Evolutionary conservation across 2,113 vertebrate species (phyloP).

Genomic region (Gallinago undulata): DNA sequence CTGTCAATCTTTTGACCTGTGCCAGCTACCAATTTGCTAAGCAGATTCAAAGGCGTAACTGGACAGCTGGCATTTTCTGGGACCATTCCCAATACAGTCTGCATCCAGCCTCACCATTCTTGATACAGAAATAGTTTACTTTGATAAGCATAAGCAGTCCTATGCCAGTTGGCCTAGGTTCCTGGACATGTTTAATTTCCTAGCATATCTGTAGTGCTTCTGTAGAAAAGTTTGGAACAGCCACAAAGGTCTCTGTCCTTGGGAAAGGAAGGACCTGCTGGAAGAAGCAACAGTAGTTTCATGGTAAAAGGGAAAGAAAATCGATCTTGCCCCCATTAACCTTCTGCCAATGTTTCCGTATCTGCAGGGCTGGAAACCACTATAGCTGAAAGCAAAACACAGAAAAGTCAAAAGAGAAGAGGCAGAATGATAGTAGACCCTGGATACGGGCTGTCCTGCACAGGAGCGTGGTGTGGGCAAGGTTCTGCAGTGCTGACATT

Average conservation of each 20-base stretch:
- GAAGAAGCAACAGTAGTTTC: not conserved
- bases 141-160: not conserved
- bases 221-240: not conserved
- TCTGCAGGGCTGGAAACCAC: not conserved
- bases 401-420: not conserved
- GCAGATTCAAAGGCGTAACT: not conserved
- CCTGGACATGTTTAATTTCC: constrained; percentile 24
- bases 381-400: not conserved
- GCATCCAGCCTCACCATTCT: not conserved
- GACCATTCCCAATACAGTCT: not conserved
- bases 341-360: not conserved
- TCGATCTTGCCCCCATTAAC: not conserved
- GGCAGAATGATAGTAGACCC: not conserved
- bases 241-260: not conserved
- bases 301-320: not conserved
- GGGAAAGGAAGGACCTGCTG: not conserved
- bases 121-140: constrained; percentile 22
- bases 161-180: constrained; percentile 13
- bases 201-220: not conserved
- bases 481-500: not conserved
- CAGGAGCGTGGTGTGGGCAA: not conserved
- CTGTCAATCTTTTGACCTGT: not conserved
- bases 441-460: not conserved
- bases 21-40: not conserved
- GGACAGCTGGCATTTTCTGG: constrained; percentile 44